phyloP scores from a whole-genome alignment of 2,797 vertebrate species.

The Eurystomus glaucurus region DNA sequence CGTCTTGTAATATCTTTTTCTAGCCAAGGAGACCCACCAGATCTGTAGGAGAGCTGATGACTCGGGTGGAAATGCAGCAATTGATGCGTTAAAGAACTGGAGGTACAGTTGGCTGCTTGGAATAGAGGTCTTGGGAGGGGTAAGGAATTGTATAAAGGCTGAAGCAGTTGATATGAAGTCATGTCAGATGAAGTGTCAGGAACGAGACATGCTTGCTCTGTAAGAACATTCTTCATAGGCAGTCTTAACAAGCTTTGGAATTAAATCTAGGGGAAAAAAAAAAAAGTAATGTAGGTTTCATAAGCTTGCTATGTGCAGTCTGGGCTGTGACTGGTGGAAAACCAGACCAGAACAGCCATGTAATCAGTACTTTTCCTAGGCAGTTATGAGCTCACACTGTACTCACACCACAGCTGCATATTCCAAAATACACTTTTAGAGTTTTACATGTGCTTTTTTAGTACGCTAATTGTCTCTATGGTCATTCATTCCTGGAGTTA shows the following conservation, averaged over 20 bases:
- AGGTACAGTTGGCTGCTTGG: background rate
- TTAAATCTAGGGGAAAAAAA: background rate
- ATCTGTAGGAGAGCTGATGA: background rate
- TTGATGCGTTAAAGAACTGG: background rate
- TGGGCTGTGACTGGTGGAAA: constrained; percentile 35
- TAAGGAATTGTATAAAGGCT: background rate
- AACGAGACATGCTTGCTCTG: background rate
- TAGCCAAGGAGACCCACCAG: background rate
- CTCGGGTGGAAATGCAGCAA: background rate
- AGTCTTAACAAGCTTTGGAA: constrained; percentile 17
- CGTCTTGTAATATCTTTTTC: background rate
- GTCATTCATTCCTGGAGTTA: constrained; percentile 53
- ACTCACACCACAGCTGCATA: constrained; percentile 42
- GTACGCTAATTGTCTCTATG: constrained; percentile 36
- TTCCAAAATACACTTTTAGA: constrained; percentile 39
- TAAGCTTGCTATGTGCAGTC: background rate
- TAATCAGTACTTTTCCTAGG: constrained; percentile 38
- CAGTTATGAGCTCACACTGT: constrained; percentile 44
- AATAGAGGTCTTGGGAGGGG: background rate
- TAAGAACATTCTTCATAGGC: constrained; percentile 28
- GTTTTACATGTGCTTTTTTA: background rate
- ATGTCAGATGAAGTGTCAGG: background rate
- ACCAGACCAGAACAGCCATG: background rate
- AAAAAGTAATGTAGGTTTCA: constrained; percentile 27
- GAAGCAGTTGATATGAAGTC: background rate